phyloP scores from a whole-genome alignment of 1,140 invertebrate genomes.

The Hypothenemus hampei region DNA sequence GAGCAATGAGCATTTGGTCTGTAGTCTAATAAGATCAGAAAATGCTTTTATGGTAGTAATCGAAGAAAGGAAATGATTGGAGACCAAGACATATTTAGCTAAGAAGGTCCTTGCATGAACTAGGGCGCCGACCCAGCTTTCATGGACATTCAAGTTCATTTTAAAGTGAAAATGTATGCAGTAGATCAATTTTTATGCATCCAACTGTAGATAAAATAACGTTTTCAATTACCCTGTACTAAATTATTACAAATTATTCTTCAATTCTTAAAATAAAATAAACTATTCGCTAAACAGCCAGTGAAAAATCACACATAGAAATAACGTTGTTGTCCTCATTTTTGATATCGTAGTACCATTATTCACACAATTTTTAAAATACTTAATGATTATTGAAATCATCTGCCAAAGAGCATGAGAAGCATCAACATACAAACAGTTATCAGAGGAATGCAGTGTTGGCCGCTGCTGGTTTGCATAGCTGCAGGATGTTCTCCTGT shows the following conservation, averaged over 20 bases:
- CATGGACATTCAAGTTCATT: too few relatives aligned
- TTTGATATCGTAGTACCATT: conserved; percentile 25
- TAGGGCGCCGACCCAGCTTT: too few relatives aligned
- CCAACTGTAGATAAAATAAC: too few relatives aligned
- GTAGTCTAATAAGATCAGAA: too few relatives aligned
- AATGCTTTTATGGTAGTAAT: too few relatives aligned
- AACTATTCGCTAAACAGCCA: conserved; percentile 7
- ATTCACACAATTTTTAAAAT: conserved; percentile 27
- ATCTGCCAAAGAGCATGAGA: conserved; percentile 38
- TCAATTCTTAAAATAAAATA: neutral
- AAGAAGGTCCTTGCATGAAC: too few relatives aligned
- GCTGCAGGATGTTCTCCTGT: conserved; percentile 71
- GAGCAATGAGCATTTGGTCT: too few relatives aligned
- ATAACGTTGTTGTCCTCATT: too few relatives aligned
- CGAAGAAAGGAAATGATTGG: too few relatives aligned
- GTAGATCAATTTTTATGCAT: too few relatives aligned
- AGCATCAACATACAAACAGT: conserved; percentile 33
- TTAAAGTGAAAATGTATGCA: too few relatives aligned
- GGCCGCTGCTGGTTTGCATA: conserved; percentile 63
- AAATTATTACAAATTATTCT: conserved; percentile 10
- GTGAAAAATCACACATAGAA: conserved; percentile 13
- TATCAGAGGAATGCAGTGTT: conserved; percentile 35
- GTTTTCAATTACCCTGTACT: conserved; percentile 18
- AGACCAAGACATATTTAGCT: too few relatives aligned
- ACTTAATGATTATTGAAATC: conserved; percentile 25